Percentiles rank a stretch among this genome's conserved stretches.
These are phyloP conservation scores for Crematogaster levior DNA, from an alignment of 2,888 invertebrate species.

Conservation along the genomic window DNA sequence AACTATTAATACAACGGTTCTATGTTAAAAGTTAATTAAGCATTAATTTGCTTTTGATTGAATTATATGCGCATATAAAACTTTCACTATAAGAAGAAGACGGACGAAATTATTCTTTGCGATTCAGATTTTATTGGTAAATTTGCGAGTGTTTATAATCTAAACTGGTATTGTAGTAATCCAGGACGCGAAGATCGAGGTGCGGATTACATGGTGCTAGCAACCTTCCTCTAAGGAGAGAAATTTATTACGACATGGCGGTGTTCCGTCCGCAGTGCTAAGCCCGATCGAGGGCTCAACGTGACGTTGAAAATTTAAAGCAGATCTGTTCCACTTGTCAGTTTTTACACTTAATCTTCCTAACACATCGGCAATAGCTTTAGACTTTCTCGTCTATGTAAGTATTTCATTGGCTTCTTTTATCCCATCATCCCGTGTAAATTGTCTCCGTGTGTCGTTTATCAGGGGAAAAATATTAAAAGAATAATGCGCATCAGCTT, in stretches of 20 bases:
- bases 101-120: neutral
- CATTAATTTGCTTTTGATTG: neutral
- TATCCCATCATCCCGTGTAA: neutral
- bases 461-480: neutral
- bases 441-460: neutral
- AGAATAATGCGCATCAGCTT: neutral
- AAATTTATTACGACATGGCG: constrained; percentile 42
- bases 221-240: constrained; percentile 31
- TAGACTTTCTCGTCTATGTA: neutral
- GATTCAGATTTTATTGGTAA: neutral
- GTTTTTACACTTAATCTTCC: constrained; percentile 38
- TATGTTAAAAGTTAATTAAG: neutral
- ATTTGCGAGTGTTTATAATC: constrained; percentile 13
- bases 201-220: constrained; percentile 45
- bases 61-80: neutral
- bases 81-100: neutral
- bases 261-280: constrained; percentile 37
- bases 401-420: neutral
- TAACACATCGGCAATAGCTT: neutral
- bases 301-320: constrained; percentile 48
- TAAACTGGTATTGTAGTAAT: constrained; percentile 36
- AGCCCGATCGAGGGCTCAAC: constrained; percentile 38
- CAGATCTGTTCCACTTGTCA: constrained; percentile 38
- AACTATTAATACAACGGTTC: neutral
- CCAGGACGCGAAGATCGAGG: constrained; percentile 34